Conservation (phyloP, 2,888 invertebrate genomes). For the Rambutsinella grinnellia region DNA sequence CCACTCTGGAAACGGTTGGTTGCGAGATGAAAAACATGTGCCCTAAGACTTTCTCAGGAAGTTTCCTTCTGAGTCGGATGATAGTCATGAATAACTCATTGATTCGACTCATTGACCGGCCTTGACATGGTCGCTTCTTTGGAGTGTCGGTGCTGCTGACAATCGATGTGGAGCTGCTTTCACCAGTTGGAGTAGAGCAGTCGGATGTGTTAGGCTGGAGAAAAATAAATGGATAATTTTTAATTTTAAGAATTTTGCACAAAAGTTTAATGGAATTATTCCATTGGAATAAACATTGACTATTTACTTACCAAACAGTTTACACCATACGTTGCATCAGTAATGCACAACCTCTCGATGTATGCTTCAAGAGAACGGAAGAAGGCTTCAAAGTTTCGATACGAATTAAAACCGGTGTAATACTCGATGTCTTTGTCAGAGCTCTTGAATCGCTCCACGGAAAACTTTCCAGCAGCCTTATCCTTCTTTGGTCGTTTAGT, state of each 20-base stretch:
- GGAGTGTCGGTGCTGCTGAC: slow-evolving; percentile 36
- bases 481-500: slow-evolving; percentile 61
- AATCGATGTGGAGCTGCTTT: neutral
- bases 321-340: slow-evolving; percentile 63
- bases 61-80: slow-evolving; percentile 60
- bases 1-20: slow-evolving; percentile 64
- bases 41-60: slow-evolving; percentile 66
- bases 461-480: slow-evolving; percentile 59
- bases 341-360: slow-evolving; percentile 61
- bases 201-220: slow-evolving; percentile 18
- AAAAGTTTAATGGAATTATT: neutral
- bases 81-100: slow-evolving; percentile 66
- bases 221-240: slow-evolving; percentile 1
- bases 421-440: slow-evolving; percentile 65
- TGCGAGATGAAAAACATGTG: slow-evolving; percentile 66
- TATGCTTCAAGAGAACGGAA: slow-evolving; percentile 62
- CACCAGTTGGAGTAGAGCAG: neutral
- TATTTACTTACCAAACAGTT: slow-evolving; percentile 50
- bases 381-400: slow-evolving; percentile 61
- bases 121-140: slow-evolving; percentile 55
- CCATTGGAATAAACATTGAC: neutral
- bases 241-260: neutral
- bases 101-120: slow-evolving; percentile 61
- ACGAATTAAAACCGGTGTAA: slow-evolving; percentile 64
- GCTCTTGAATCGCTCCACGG: slow-evolving; percentile 61